Evolutionary conservation across 2,888 invertebrate species (phyloP), one percentile per base, ranked within the genome.

Genomic region (Chouioia cunea): DNA sequence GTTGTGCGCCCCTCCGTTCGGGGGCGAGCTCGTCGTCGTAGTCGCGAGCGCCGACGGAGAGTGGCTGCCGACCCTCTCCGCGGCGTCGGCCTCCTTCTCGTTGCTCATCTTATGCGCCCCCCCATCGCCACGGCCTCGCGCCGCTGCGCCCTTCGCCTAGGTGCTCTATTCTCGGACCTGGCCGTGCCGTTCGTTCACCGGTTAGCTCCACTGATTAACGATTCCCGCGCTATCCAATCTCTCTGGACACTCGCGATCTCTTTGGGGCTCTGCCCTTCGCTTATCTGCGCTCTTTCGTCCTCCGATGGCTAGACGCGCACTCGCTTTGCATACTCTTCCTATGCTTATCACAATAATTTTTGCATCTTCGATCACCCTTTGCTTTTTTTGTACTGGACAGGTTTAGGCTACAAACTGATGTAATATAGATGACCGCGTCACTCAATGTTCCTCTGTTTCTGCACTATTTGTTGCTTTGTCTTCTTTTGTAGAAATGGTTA

Each of bases 1-100:
- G 36, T 3, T 10, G 36, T n/a, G 36, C 6, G 36, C 36, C 36
- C 10, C 12, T 36, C 15, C 46, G 56, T 80, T 88, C 88, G 78
- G 87, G 86, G 76, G 87, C 88, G 85, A 82, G 81, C 82, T 83
- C 81, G 84, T 83, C 77, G 82, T 79, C 78, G 84, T 82, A 81
- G 81, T 81, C 84, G 78, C 86, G 79, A 82, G 88, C 87, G 86
- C 87, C 87, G 86, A 89, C 89, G 89, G 84, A 82, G 85, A 36
- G 36, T 36, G 85, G 84, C 83, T 83, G 59, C 77, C 71, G 76
- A 84, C 83, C 83, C 85, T 82, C 85, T 84, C 85, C 81, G 84
- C 77, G 83, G 82, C 83, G 81, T 82, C 81, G 81, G 83, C 83
- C 85, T 85, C 85, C 82, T 84, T 83, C 79, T 85, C 85, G 81